A percentile compares a stretch with the other conserved stretches of the same genome.
These are phyloP conservation scores for Polyergus mexicanus DNA, from an alignment of 1,140 invertebrate genomes.

Conservation along the genomic window DNA sequence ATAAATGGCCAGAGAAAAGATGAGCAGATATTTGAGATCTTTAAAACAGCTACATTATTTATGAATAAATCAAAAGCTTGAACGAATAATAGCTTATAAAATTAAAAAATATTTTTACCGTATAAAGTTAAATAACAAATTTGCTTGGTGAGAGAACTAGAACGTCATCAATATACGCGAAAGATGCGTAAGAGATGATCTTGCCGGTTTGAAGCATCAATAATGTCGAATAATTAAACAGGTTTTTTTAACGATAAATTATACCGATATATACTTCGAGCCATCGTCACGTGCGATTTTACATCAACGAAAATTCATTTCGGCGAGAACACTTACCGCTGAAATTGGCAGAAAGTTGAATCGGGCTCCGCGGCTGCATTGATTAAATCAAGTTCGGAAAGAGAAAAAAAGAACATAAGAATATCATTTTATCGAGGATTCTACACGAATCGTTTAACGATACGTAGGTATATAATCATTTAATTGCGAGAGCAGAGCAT, in stretches of 20 bases:
- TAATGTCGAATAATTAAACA: slow-evolving; percentile 31
- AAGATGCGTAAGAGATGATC: neutral
- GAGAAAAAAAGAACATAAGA: slow-evolving; percentile 7
- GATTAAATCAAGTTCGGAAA: slow-evolving; percentile 35
- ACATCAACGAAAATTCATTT: slow-evolving; percentile 36
- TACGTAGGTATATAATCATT: neutral
- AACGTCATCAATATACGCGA: neutral
- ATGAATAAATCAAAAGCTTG: neutral
- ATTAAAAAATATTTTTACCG: slow-evolving; percentile 1
- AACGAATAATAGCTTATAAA: neutral
- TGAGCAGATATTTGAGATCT: neutral
- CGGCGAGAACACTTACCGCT: slow-evolving; percentile 3
- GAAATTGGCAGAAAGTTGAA: slow-evolving; percentile 30
- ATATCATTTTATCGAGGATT: slow-evolving; percentile 16
- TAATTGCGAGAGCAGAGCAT: slow-evolving; percentile 29
- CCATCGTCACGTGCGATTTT: neutral
- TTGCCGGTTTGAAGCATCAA: slow-evolving; percentile 22
- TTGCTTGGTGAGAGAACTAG: neutral
- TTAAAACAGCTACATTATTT: slow-evolving; percentile 14
- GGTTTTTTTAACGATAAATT: slow-evolving; percentile 8
- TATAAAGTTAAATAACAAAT: neutral
- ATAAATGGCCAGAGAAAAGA: slow-evolving; percentile 10
- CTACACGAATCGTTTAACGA: slow-evolving; percentile 9
- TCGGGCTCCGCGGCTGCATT: slow-evolving; percentile 7
- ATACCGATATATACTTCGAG: neutral